phyloP scores from a whole-genome alignment of 2,113 vertebrate genomes.

The Anolis carolinensis region DNA sequence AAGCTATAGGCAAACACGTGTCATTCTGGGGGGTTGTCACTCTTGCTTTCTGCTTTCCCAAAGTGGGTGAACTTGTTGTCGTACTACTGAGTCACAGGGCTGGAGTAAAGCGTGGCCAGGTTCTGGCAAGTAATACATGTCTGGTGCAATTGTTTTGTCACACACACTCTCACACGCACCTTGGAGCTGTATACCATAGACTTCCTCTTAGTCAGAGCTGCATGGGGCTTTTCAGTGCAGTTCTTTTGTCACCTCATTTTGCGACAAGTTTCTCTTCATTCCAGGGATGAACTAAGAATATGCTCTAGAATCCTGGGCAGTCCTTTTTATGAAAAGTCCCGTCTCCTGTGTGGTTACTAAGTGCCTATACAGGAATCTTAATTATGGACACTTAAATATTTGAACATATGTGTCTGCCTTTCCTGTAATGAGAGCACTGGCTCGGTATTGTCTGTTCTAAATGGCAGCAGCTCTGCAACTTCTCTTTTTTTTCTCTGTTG shows the following conservation, averaged over 20 bases:
- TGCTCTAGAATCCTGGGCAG: neutral
- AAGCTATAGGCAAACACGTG: neutral
- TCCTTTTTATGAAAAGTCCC: neutral
- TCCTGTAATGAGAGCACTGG: neutral
- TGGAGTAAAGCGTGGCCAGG: too few species aligned
- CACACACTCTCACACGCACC: neutral
- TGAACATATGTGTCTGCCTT: neutral
- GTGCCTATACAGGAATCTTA: neutral
- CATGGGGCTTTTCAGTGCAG: neutral
- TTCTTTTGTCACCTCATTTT: neutral
- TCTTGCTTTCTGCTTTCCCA: neutral
- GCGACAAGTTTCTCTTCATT: constrained; percentile 6
- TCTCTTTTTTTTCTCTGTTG: neutral
- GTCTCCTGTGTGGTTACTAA: neutral
- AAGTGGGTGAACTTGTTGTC: neutral
- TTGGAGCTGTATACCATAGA: accelerated
- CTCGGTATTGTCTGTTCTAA: neutral
- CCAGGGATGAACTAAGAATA: neutral
- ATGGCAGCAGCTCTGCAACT: neutral
- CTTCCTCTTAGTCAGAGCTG: neutral
- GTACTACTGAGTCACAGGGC: neutral
- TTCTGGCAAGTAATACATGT: neutral
- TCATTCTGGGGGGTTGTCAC: neutral
- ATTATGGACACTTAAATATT: neutral
- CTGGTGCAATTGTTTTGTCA: neutral